phyloP scores from a whole-genome alignment of 2,888 invertebrate genomes.

The Luffia ferchaultella region DNA sequence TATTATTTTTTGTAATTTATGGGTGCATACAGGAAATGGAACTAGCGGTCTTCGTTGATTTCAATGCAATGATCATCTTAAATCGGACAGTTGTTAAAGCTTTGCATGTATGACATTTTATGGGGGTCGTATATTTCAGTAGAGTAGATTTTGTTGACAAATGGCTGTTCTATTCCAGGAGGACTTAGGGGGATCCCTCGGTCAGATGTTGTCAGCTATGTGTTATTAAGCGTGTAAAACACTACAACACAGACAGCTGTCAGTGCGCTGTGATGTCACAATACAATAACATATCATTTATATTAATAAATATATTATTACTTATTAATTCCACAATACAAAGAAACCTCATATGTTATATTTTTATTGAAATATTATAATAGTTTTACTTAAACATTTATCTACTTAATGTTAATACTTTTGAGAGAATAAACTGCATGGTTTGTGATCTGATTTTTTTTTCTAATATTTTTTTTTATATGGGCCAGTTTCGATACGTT shows the following conservation, averaged over 20 bases:
- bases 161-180: slow-evolving; percentile 65
- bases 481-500: slow-evolving; percentile 47
- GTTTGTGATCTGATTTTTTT: slow-evolving; percentile 24
- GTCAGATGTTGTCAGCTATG: slow-evolving; percentile 71
- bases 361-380: not conserved
- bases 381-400: slow-evolving; percentile 7
- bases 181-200: slow-evolving; percentile 70
- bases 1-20: too few species aligned
- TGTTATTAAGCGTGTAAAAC: slow-evolving; percentile 55
- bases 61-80: not conserved
- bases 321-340: not conserved
- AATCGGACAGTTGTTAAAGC: not conserved
- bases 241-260: slow-evolving; percentile 1
- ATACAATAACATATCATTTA: slow-evolving; percentile 11
- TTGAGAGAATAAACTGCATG: slow-evolving; percentile 30
- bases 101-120: not conserved
- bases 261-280: slow-evolving; percentile 25
- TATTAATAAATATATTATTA: not conserved
- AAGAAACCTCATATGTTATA: not conserved
- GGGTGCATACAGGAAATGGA: too few species aligned
- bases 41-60: too few species aligned
- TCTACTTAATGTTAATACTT: not conserved
- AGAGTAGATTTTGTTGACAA: not conserved
- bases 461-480: slow-evolving; percentile 26
- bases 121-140: not conserved